These are phyloP conservation scores for Cephalopterus ornatus DNA, from an alignment of 2,113 vertebrate genomes.

Conservation along the genomic window DNA sequence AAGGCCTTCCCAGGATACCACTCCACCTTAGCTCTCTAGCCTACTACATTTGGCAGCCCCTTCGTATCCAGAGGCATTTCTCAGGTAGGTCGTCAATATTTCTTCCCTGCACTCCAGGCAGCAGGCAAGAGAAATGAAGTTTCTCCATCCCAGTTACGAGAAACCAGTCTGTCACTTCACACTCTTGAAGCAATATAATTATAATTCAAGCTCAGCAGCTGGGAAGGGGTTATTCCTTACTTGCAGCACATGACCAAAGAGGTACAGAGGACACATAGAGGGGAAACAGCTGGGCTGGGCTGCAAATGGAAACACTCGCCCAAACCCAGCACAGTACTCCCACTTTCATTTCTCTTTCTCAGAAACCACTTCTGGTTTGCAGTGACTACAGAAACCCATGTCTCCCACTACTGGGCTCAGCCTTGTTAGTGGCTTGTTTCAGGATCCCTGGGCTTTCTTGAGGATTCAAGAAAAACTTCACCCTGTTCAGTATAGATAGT, in stretches of 20 bases:
- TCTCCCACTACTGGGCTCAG: background rate
- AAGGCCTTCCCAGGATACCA: background rate
- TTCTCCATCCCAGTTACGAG: background rate
- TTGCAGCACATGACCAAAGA: background rate
- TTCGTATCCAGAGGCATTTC: background rate
- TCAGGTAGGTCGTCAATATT: accelerated
- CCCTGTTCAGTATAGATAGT: background rate
- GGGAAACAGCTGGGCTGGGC: background rate
- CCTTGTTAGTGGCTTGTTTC: background rate
- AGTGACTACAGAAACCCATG: background rate
- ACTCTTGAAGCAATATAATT: background rate
- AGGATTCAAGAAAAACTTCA: background rate
- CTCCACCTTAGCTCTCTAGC: background rate
- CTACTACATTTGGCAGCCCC: background rate
- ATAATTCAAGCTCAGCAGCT: background rate
- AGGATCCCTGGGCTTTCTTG: background rate
- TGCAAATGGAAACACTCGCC: background rate
- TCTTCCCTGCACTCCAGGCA: background rate
- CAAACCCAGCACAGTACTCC: background rate
- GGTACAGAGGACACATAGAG: background rate
- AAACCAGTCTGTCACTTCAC: background rate
- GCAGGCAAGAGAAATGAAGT: background rate
- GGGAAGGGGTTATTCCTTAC: background rate
- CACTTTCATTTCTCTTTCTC: background rate
- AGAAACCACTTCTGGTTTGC: background rate